Base-by-base conservation (phyloP, 2,888 invertebrate genomes). In the Tholera decimalis region DNA sequence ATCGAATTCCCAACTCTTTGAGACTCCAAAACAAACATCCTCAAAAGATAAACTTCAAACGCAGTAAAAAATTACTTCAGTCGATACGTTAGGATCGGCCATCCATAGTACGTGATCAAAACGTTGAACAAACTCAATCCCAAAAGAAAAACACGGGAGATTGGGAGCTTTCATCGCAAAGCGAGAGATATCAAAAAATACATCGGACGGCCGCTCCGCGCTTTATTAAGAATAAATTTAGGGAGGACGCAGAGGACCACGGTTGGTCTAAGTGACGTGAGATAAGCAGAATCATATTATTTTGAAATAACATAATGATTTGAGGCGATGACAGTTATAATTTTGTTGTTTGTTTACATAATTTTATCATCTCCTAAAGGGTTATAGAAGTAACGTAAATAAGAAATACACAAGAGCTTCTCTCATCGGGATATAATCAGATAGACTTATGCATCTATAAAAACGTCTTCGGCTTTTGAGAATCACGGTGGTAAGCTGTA, bases 191-290 rank as follows among this genome's bases (percentile, higher is more conserved):
- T 93, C 91, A 94, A 95, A 92, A 93, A 94, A 94, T 90, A 94
- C 92, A 92, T 88, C 85, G 89, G 85, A 88, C 91, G 90, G 88
- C 89, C 92, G 91, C 90, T 89, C 90, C 80, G 86, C 92, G 93
- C 94, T 95, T 95, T 95, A 95, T 95, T 95, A 95, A 94, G 95
- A 94, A 95, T 95, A 95, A 94, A 95, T 95, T 95, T 94, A 91
- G 92, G 92, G 91, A 88, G 88, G 88, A 82, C 85, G 87, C 74
- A 81, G 88, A 85, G 82, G 76, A 74, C 65, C 70, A 66, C 33
- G 47, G 9, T 28, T 54, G 83, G 85, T 15, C 2, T 65, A 68
- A 86, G 85, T 46, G 13, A 77, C 2, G 11, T 77, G 82, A 53
- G 60, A 2, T 6, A 0, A 61, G 82, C 74, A 75, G 3, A 39